Evolutionary conservation across 2,888 invertebrate species (phyloP), one percentile per base, ranked within the genome.

Genomic region (Siphonodentalium dalli): DNA sequence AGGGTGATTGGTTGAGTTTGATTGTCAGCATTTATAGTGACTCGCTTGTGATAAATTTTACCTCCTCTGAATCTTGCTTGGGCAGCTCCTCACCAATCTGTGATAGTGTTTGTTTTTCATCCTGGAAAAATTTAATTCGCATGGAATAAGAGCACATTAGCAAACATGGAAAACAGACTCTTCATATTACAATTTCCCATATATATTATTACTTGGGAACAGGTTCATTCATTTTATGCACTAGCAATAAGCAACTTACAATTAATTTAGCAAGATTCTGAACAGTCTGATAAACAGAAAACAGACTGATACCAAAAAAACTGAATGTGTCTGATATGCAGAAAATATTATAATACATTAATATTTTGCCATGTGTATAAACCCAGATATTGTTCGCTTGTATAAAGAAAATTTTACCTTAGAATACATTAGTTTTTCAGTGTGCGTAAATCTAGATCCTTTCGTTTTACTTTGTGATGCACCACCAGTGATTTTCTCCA

Each of bases 391-490:
- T 11, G 3, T n/a, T 2, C 42, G 13, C 18, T 33, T 31, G 31
- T 27, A 13, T 29, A 48, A 31, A 15, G 8, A 27, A 37, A 15
- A 28, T 34, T 53, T 39, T 54, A 78, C 79, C 71, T 77, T 72
- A 24, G 78, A 74, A 70, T 78, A 81, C 42, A 81, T 75, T 4
- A 81, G 68, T 60, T 81, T 78, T 57, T 81, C 79, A n/a, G 78
- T 70, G 52, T 81, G 80, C 11, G 78, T 73, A 57, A 82, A 82
- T 15, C 81, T 60, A 11, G 81, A 81, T 5, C 78, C 79, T 56
- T 80, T 79, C 3, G 69, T 70, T 63, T 70, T 76, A n/a, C 55
- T 55, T 4, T 53, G 46, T 23, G 58, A 44, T 9, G 68, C 63
- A n/a, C 66, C 60, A 9, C 66, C 67, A 44, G 69, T 65, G n/a